These are phyloP conservation scores for Copidosoma floridanum DNA, from an alignment of 1,140 invertebrate genomes.

Conservation along the genomic window DNA sequence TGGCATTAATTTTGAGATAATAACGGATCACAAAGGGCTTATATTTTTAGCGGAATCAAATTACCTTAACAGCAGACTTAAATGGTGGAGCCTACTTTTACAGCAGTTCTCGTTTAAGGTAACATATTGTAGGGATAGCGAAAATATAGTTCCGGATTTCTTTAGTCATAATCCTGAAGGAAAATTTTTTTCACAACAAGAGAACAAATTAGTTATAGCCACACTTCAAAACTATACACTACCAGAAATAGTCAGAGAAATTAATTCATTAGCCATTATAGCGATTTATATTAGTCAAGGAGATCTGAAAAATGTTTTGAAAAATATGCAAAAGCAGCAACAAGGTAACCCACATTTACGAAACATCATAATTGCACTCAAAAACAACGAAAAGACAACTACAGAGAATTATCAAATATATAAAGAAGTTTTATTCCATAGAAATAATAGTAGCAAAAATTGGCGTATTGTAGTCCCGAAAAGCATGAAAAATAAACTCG, in stretches of 20 bases:
- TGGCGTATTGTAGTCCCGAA: not conserved
- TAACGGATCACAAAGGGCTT: conserved; percentile 54
- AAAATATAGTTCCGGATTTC: conserved; percentile 39
- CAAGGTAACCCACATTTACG: no score
- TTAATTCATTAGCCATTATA: no score
- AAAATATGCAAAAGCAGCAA: no score
- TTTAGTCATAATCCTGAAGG: conserved; percentile 29
- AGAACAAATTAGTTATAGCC: no score
- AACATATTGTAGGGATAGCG: conserved; percentile 34
- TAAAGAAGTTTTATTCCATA: not conserved
- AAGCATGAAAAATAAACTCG: not conserved
- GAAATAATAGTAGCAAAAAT: not conserved
- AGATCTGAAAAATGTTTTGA: no score
- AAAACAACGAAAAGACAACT: not conserved
- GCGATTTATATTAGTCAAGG: no score
- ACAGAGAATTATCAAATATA: no score
- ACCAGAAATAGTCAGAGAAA: no score
- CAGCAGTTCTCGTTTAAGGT: conserved; percentile 50
- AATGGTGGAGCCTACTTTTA: conserved; percentile 46
- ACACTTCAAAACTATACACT: no score
- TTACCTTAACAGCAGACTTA: not conserved
- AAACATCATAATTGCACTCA: no score
- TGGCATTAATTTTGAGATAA: conserved; percentile 34
- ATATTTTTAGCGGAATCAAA: conserved; percentile 37
- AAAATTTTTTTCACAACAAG: not conserved